Evolutionary conservation across 2,888 invertebrate species (phyloP), one percentile per base, ranked within the genome.

Genomic region (Erebia ligea): DNA sequence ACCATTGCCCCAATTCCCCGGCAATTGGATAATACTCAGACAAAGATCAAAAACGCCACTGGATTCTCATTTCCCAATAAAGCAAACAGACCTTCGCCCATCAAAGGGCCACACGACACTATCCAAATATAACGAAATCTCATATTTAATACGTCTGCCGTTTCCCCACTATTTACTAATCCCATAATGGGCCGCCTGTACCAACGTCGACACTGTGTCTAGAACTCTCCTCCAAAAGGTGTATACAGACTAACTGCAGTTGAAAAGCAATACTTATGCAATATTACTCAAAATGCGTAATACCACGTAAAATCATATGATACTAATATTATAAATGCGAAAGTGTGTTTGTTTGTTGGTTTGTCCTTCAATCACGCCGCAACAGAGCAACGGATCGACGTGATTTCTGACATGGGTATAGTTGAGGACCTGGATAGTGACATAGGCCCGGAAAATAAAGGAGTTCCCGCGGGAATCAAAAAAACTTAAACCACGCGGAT

Each of bases 61-160:
- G 19, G 21, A 62, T 21, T 48, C 48, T 15, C 25, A 50, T 69
- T 68, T 42, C 64, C 64, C 50, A 64, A 71, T 40, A 42, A 66
- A 15, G 15, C 64, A 69, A 71, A 73, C 69, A 73, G 52, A 63
- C 74, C 67, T 68, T 65, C 69, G 25, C 25, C 52, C 42, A 69
- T 71, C 71, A 70, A 68, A 74, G 72, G 62, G 63, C 65, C 50
- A 65, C n/a, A 11, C 34, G 52, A 72, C 62, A 63, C 64, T 68
- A 45, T 62, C 54, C 45, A 72, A 74, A 74, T 74, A 74, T 69
- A 13, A 71, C 54, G 64, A 25, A 58, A 71, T 59, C 63, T 25
- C 42, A 71, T 73, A 66, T 69, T 64, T 59, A 67, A 64, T 63
- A 57, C 50, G 54, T 62, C 40, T 45, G 34, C n/a, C 40, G 42